Percentiles rank a stretch among this genome's conserved stretches.
These are phyloP conservation scores for Xestia ashworthii DNA, from an alignment of 2,888 invertebrate genomes.

Conservation along the genomic window DNA sequence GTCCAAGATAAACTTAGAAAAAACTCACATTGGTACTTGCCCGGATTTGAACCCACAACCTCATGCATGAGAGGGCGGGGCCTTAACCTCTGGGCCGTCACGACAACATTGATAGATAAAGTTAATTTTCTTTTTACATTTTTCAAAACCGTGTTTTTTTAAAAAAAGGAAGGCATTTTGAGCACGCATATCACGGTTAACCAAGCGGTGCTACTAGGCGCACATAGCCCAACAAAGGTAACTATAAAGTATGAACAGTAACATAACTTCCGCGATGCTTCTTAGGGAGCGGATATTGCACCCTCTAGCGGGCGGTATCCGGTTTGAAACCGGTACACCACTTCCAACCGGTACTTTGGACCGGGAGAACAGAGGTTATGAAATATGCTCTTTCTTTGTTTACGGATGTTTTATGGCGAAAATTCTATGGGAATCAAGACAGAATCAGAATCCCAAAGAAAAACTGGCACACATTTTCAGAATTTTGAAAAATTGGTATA, in stretches of 20 bases:
- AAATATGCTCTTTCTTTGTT: conserved; percentile 49
- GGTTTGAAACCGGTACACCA: conserved; percentile 63
- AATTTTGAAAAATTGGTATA: not conserved
- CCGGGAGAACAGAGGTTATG: conserved; percentile 48
- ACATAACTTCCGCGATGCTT: conserved; percentile 56
- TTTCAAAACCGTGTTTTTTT: not conserved
- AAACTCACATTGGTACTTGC: too few relatives aligned
- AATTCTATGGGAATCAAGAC: not conserved
- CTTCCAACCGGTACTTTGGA: conserved; percentile 64
- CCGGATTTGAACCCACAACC: too few relatives aligned
- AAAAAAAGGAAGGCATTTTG: too few relatives aligned
- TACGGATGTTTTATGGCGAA: conserved; percentile 24
- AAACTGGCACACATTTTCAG: not conserved
- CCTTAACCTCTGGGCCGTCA: too few relatives aligned
- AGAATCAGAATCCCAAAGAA: not conserved
- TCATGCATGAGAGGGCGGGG: too few relatives aligned
- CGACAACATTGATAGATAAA: too few relatives aligned
- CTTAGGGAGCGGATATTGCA: conserved; percentile 73
- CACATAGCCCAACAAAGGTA: conserved; percentile 52
- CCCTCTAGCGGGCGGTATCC: conserved; percentile 67
- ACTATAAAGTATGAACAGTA: conserved; percentile 47
- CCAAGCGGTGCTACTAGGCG: conserved; percentile 48
- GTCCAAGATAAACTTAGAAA: too few relatives aligned
- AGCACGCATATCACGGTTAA: not conserved
- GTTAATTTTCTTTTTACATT: not conserved